phyloP scores from a whole-genome alignment of 2,797 vertebrate genomes.

The Trachops cirrhosus region DNA sequence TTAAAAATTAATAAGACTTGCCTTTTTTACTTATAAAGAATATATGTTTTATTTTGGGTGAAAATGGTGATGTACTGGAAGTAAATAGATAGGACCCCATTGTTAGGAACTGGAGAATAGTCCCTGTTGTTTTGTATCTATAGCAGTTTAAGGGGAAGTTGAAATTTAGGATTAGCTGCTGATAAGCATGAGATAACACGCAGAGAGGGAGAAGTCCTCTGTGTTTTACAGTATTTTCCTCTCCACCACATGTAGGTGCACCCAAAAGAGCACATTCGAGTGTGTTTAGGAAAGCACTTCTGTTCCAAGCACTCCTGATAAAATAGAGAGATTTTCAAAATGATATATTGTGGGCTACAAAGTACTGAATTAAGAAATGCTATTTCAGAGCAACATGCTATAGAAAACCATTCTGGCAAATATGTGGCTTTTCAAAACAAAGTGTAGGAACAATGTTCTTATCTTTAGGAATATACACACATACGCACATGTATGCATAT shows the following conservation, averaged over 20 bases:
- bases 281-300: neutral
- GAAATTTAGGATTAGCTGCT: neutral
- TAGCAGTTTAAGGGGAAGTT: neutral
- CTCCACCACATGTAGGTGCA: neutral
- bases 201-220: neutral
- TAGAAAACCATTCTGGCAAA: neutral
- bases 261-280: neutral
- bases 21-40: neutral
- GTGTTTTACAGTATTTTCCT: neutral
- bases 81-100: neutral
- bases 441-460: neutral
- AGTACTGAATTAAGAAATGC: constrained; percentile 3
- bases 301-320: neutral
- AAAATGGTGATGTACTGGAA: neutral
- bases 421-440: neutral
- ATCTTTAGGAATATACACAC: neutral
- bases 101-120: neutral
- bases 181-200: neutral
- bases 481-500: neutral
- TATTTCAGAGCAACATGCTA: neutral
- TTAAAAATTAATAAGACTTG: neutral
- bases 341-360: neutral
- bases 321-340: constrained; percentile 8
- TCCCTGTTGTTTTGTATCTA: neutral
- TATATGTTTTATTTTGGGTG: neutral